Evolutionary conservation across 2,888 invertebrate species (phyloP).

Genomic region (Torymus aiolomorphi): DNA sequence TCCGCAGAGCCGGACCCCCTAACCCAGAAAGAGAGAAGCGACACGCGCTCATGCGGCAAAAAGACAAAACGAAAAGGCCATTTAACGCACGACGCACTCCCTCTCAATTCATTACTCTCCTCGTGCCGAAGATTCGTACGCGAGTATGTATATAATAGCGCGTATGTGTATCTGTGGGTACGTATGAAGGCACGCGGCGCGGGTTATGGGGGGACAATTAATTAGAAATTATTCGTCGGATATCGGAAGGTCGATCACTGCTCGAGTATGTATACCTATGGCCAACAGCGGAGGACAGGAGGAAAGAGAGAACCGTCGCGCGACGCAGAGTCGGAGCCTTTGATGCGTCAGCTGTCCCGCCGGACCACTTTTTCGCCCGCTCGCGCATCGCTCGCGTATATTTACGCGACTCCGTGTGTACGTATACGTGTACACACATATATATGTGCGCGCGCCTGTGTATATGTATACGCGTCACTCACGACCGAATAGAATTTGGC

Average conservation of each 20-base stretch:
- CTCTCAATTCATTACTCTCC: slow-evolving; percentile 11
- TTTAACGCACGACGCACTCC: neutral
- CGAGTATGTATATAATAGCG: neutral
- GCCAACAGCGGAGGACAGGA: slow-evolving; percentile 12
- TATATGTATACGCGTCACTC: slow-evolving; percentile 19
- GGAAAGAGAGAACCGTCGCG: slow-evolving; percentile 43
- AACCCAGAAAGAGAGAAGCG: too few relatives aligned
- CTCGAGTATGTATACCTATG: neutral
- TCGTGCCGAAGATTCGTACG: slow-evolving; percentile 14
- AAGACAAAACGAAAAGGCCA: neutral
- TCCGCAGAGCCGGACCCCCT: too few relatives aligned
- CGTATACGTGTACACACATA: neutral
- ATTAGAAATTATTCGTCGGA: slow-evolving; percentile 69
- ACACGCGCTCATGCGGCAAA: neutral
- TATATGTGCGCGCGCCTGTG: neutral
- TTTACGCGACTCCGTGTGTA: neutral
- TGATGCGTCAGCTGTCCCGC: slow-evolving; percentile 67
- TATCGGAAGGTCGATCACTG: slow-evolving; percentile 65
- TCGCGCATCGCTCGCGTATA: too few relatives aligned
- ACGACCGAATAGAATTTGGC: slow-evolving; percentile 49
- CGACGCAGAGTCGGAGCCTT: slow-evolving; percentile 48
- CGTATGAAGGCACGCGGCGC: slow-evolving; percentile 19
- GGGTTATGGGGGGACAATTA: slow-evolving; percentile 64
- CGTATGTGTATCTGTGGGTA: neutral
- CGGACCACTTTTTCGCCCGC: slow-evolving; percentile 65